A percentile compares a stretch with the other conserved stretches of the same genome.
phyloP scores from a whole-genome alignment of 2,113 vertebrate genomes.

The Camelus bactrianus region DNA sequence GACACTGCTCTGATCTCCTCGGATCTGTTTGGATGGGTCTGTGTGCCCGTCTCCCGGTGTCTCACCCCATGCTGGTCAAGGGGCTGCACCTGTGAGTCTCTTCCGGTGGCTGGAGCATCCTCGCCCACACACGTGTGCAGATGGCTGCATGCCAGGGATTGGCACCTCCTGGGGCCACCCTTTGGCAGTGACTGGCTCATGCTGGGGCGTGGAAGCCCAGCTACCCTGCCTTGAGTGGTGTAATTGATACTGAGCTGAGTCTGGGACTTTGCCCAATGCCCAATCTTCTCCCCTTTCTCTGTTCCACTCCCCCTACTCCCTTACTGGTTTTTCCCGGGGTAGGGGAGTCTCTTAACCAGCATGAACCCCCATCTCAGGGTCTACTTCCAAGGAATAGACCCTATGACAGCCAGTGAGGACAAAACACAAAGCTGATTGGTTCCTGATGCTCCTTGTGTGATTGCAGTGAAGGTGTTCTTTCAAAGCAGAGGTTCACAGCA shows the following conservation, averaged over 20 bases:
- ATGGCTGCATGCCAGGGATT: not conserved
- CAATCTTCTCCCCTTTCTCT: not conserved
- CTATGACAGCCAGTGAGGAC: not conserved
- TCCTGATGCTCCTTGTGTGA: not conserved
- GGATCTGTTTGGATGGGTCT: no score
- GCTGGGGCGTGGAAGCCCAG: no score
- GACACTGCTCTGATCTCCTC: not conserved
- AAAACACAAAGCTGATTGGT: not conserved
- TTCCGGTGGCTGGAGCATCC: not conserved
- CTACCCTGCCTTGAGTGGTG: no score
- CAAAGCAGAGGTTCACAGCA: not conserved
- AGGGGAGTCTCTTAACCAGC: not conserved
- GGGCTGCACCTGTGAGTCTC: not conserved
- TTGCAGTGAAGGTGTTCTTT: not conserved
- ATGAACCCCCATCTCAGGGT: not conserved
- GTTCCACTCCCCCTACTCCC: not conserved
- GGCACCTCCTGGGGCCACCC: not conserved
- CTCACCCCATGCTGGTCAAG: not conserved
- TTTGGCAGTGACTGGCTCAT: not conserved
- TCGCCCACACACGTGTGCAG: not conserved
- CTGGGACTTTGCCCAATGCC: not conserved
- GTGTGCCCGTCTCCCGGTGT: rapidly evolving
- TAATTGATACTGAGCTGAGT: not conserved
- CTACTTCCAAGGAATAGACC: not conserved
- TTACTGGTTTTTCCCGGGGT: not conserved